A percentile compares a stretch with the other conserved stretches of the same genome.
phyloP scores from a whole-genome alignment of 2,113 vertebrate species.

The Tragelaphus buxtoni region DNA sequence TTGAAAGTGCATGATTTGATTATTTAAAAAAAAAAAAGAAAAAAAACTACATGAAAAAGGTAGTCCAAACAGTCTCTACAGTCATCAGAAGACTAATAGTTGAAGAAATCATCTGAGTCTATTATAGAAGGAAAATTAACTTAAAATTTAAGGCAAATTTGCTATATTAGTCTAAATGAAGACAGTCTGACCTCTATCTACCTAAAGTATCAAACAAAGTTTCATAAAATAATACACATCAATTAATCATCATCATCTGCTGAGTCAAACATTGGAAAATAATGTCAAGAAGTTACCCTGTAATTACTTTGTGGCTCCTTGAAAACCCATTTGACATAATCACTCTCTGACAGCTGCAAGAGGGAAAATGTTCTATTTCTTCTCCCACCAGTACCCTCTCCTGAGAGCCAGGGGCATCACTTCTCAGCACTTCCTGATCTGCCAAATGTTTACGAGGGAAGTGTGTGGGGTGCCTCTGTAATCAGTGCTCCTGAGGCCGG shows the following conservation, averaged over 20 bases:
- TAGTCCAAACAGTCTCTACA: not conserved
- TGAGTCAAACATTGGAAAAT: slow-evolving; percentile 71
- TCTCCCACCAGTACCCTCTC: slow-evolving; percentile 66
- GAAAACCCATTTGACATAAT: slow-evolving; percentile 75
- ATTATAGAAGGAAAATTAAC: not conserved
- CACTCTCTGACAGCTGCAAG: slow-evolving; percentile 70
- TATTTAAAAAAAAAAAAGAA: not conserved
- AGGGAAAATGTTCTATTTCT: slow-evolving; percentile 63
- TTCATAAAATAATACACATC: slow-evolving; percentile 72
- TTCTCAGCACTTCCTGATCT: slow-evolving; percentile 68
- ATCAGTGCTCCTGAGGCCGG: slow-evolving; percentile 67
- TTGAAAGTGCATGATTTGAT: not conserved
- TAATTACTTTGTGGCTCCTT: slow-evolving; percentile 74
- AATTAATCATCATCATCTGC: slow-evolving; percentile 73
- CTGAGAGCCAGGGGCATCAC: slow-evolving; percentile 64
- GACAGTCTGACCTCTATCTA: slow-evolving; percentile 38
- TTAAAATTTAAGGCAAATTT: slow-evolving; percentile 35
- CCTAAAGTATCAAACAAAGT: slow-evolving; percentile 63
- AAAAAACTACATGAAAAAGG: not conserved
- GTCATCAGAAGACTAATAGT: not conserved
- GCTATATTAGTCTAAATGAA: slow-evolving; percentile 27
- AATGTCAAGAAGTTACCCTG: slow-evolving; percentile 75
- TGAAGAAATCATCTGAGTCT: not conserved
- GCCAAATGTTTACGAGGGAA: slow-evolving; percentile 69
- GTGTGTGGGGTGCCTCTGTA: slow-evolving; percentile 67